phyloP scores from a whole-genome alignment of 2,888 invertebrate genomes.

The Scaptomyza polygonia region DNA sequence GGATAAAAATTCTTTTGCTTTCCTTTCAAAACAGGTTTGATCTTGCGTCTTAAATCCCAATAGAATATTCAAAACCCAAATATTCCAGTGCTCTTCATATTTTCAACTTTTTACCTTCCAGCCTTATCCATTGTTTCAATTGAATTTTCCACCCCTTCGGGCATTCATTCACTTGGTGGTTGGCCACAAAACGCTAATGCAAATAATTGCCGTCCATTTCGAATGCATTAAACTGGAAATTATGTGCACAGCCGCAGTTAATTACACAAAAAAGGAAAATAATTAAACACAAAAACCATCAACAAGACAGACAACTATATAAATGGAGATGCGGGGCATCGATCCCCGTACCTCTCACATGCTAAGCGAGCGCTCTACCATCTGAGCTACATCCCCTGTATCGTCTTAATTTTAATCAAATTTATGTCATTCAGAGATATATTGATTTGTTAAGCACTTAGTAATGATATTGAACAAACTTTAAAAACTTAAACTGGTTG shows the following conservation, averaged over 20 bases:
- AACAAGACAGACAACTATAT: not conserved
- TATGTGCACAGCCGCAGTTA: slow-evolving; percentile 43
- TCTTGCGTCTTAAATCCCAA: too few relatives aligned
- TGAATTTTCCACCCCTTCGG: slow-evolving; percentile 5
- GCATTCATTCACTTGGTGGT: slow-evolving; percentile 17
- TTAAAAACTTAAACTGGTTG: slow-evolving; percentile 43
- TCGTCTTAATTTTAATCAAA: slow-evolving; percentile 13
- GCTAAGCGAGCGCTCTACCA: slow-evolving; percentile 85
- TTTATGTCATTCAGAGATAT: slow-evolving; percentile 15
- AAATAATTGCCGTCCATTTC: slow-evolving; percentile 67
- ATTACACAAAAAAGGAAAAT: slow-evolving; percentile 35
- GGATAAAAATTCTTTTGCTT: too few relatives aligned
- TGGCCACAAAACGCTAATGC: slow-evolving; percentile 53
- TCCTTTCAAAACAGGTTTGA: too few relatives aligned
- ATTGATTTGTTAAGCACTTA: slow-evolving; percentile 12
- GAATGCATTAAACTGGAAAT: slow-evolving; percentile 49
- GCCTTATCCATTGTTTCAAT: not conserved
- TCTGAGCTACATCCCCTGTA: slow-evolving; percentile 84
- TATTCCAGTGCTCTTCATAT: too few relatives aligned
- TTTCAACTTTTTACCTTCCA: too few relatives aligned
- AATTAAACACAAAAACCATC: slow-evolving; percentile 28
- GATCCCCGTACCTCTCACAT: slow-evolving; percentile 85
- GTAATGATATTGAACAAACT: slow-evolving; percentile 23
- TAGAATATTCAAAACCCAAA: too few relatives aligned
- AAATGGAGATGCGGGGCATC: slow-evolving; percentile 85